Evolutionary conservation across 2,113 vertebrate species (phyloP).

Genomic region (Drymodes brunneopygia): DNA sequence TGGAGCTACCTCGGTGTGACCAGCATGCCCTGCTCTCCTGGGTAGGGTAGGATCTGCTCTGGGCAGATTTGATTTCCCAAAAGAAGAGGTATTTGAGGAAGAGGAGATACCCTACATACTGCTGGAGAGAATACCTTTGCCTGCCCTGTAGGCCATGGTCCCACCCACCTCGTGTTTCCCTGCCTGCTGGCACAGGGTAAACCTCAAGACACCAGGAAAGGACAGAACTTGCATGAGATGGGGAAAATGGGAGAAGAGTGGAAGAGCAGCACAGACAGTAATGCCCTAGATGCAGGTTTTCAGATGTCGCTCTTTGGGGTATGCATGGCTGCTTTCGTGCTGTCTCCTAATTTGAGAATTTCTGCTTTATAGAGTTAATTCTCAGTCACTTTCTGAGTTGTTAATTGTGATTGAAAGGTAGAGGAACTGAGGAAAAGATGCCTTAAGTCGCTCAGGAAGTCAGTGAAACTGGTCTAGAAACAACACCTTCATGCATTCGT

Average conservation of each 20-base stretch:
- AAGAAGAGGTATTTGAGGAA: neutral
- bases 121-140: neutral
- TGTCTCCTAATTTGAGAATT: neutral
- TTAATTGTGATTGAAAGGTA: neutral
- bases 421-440: neutral
- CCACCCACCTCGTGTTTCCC: neutral
- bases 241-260: neutral
- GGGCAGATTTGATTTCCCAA: neutral
- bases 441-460: neutral
- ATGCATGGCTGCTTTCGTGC: neutral
- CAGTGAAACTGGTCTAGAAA: neutral
- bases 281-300: neutral
- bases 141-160: neutral
- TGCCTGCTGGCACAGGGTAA: neutral
- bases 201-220: neutral
- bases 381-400: neutral
- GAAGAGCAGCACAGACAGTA: neutral
- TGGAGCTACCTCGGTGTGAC: neutral
- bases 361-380: neutral
- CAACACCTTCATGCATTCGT: neutral
- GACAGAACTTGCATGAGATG: neutral
- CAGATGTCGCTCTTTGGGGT: fast-evolving
- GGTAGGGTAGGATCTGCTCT: neutral
- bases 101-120: neutral
- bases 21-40: neutral